Conservation (phyloP, 2,888 invertebrate genomes). For the Drosophila neutralis region DNA sequence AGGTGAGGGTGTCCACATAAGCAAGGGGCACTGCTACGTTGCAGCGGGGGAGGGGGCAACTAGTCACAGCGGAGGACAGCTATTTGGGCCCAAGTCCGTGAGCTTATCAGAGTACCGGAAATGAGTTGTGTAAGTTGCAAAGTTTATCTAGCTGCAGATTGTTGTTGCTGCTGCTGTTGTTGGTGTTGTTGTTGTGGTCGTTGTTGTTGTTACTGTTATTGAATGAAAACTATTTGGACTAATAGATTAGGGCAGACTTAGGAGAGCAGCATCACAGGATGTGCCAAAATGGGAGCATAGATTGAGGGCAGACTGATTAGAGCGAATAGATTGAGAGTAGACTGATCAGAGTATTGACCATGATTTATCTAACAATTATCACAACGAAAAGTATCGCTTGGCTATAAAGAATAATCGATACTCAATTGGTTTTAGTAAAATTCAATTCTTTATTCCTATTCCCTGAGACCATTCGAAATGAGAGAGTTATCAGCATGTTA, state of each 20-base stretch:
- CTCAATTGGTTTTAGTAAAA: not conserved
- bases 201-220: constrained; percentile 14
- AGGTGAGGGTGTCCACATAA: constrained; percentile 67
- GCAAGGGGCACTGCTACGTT: not conserved
- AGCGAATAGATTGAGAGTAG: not conserved
- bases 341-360: not conserved
- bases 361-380: not conserved
- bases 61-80: constrained; percentile 9
- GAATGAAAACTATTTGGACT: constrained; percentile 37
- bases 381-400: not conserved
- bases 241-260: constrained; percentile 29
- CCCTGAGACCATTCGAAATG: too few relatives aligned
- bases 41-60: not conserved
- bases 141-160: constrained; percentile 48
- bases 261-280: not conserved
- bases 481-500: not conserved
- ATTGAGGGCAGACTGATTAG: constrained; percentile 1
- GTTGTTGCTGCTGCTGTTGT: constrained; percentile 11
- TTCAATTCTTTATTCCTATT: not conserved
- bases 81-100: constrained; percentile 17
- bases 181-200: constrained; percentile 2
- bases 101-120: constrained; percentile 74
- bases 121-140: constrained; percentile 77
- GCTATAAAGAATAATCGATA: not conserved
- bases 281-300: not conserved